Base-by-base conservation (phyloP, 2,888 invertebrate species). In the Unio delphinus region DNA sequence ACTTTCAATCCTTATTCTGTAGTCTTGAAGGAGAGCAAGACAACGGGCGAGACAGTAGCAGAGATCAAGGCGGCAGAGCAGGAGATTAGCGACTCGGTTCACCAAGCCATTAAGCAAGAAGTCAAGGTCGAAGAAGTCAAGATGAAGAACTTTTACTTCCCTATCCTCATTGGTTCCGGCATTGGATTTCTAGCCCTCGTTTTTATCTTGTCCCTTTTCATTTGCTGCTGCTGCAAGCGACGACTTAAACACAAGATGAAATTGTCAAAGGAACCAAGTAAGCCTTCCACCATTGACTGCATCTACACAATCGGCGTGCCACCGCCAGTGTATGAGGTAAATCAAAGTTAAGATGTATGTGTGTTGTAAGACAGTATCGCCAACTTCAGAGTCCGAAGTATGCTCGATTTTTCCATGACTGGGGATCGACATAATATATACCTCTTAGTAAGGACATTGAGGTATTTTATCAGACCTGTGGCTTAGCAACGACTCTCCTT, bases 231-330 rank as follows among this genome's bases (percentile, higher is more conserved):
- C 68, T 77, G 77, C 64, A 74, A 72, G 64, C 63, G 77, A 8
- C 68, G 62, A 54, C 64, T 77, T 55, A 67, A 63, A 58, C 70
- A 68, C 67, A 77, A 75, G 71, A 73, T 77, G 73, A 77, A 64
- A 67, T 64, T 77, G 66, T 65, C 66, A 26, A 74, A 73, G 65
- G 77, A 77, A 63, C 20, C 66, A 28, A 74, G 73, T 64, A 77
- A 77, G 56, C 77, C 77, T 23, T 74, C 77, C 55, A 65, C 75
- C 55, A 68, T 69, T 60, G 74, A 74, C 58, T 71, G 76, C 28
- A 77, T 77, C 55, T 77, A 75, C 71, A 77, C 77, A 1, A 77
- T 77, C 63, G 77, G 77, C n/a, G 54, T 77, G 4, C 60, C 74
- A 20, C 77, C 77, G 8, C 77, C 74, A 28, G 64, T 45, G 6